phyloP scores from a whole-genome alignment of 1,140 invertebrate species.

The Bicyclus anynana region DNA sequence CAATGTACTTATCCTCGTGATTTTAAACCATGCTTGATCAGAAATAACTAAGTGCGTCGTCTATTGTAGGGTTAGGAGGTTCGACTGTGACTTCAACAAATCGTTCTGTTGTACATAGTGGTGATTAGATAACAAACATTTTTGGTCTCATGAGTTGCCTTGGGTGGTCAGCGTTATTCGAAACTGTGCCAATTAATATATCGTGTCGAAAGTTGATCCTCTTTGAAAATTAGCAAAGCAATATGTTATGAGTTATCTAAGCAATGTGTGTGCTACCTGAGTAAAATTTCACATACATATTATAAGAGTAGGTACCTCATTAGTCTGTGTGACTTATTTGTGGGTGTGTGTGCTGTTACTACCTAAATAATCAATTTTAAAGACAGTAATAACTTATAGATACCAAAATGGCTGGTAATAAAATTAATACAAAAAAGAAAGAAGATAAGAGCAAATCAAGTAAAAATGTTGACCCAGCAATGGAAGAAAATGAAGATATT shows the following conservation, averaged over 20 bases:
- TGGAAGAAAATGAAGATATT: slow-evolving; percentile 54
- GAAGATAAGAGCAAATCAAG: slow-evolving; percentile 57
- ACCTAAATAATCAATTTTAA: neutral
- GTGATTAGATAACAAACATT: slow-evolving; percentile 33
- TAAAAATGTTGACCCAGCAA: slow-evolving; percentile 38
- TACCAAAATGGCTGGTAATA: slow-evolving; percentile 69
- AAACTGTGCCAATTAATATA: slow-evolving; percentile 29
- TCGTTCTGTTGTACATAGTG: neutral
- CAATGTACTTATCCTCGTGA: slow-evolving; percentile 45
- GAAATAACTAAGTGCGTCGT: slow-evolving; percentile 6
- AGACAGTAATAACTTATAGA: slow-evolving; percentile 21
- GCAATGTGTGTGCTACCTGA: neutral
- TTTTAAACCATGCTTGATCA: slow-evolving; percentile 47
- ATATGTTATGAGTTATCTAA: no score
- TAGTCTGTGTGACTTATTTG: no score
- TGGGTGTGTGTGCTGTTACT: no score
- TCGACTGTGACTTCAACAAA: neutral
- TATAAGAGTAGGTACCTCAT: no score
- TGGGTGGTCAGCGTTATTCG: slow-evolving; percentile 40
- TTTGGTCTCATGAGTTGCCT: slow-evolving; percentile 20
- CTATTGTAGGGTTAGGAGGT: neutral
- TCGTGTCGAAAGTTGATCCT: neutral
- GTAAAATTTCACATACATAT: no score
- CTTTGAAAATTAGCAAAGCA: neutral
- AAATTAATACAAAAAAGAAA: slow-evolving; percentile 69